A percentile compares a stretch with the other conserved stretches of the same genome.
Evolutionary conservation across 2,888 invertebrate species (phyloP).

Genomic region (Cantharis rufa): DNA sequence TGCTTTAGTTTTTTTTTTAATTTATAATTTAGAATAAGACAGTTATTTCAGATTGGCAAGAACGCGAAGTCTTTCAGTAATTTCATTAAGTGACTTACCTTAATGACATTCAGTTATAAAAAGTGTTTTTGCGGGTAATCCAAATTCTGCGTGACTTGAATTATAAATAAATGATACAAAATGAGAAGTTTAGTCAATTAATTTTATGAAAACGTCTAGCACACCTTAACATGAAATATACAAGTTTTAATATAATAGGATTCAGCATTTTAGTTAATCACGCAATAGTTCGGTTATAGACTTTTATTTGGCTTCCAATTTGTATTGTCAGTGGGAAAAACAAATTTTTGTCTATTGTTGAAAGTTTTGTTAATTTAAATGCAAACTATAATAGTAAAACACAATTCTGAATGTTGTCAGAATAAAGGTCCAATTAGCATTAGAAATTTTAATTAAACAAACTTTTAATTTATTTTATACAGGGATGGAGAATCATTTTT

Average conservation of each 20-base stretch:
- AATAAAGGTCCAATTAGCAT: background rate
- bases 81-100: background rate
- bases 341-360: background rate
- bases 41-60: background rate
- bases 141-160: slow-evolving; percentile 13
- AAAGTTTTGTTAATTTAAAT: background rate
- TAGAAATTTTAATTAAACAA: background rate
- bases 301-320: slow-evolving; percentile 3
- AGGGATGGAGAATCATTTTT: background rate
- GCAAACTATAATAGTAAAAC: background rate
- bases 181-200: slow-evolving; percentile 17
- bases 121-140: background rate
- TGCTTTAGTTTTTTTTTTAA: too few relatives aligned
- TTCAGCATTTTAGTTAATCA: slow-evolving; percentile 15
- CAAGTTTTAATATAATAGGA: slow-evolving; percentile 14
- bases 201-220: slow-evolving; percentile 17
- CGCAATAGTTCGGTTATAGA: slow-evolving; percentile 8
- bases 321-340: background rate
- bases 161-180: slow-evolving; percentile 18
- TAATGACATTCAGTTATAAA: background rate
- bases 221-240: slow-evolving; percentile 20
- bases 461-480: background rate
- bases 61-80: background rate
- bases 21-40: background rate
- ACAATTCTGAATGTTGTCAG: background rate